Evolutionary conservation across 2,888 invertebrate species (phyloP).

Genomic region (Coelinius sp.): DNA sequence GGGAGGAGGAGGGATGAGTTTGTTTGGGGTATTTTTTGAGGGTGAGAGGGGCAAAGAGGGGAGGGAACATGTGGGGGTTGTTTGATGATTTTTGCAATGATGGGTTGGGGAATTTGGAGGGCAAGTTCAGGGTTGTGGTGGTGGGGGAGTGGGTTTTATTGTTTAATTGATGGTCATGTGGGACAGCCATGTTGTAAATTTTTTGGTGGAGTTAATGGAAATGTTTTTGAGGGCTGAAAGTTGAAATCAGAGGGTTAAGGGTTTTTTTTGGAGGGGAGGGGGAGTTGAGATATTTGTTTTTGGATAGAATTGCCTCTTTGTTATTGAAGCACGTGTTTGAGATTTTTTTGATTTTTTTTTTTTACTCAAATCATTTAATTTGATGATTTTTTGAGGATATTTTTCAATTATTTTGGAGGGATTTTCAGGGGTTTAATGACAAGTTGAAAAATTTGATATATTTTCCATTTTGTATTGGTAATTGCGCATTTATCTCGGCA

Average conservation of each 20-base stretch:
- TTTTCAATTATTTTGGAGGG: too few relatives aligned
- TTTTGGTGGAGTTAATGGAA: neutral
- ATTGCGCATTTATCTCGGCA: too few relatives aligned
- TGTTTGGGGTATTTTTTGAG: neutral
- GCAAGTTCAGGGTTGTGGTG: neutral
- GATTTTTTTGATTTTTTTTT: too few relatives aligned
- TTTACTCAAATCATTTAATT: too few relatives aligned
- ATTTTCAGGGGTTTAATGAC: too few relatives aligned
- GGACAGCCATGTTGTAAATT: neutral
- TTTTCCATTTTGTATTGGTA: too few relatives aligned
- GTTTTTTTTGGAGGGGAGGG: neutral
- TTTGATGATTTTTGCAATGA: neutral
- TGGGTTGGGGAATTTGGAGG: neutral
- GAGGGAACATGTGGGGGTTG: neutral
- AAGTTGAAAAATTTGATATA: too few relatives aligned
- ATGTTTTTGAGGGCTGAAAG: neutral
- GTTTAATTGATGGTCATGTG: neutral
- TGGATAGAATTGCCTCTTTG: too few relatives aligned
- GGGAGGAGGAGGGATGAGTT: neutral
- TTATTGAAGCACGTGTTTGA: too few relatives aligned
- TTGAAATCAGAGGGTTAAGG: neutral
- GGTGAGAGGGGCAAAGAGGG: too few relatives aligned
- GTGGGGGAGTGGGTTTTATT: neutral
- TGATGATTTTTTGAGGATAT: too few relatives aligned
- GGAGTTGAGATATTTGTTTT: too few relatives aligned